Conservation (phyloP, 2,113 vertebrate genomes). For the Candoia aspera region DNA sequence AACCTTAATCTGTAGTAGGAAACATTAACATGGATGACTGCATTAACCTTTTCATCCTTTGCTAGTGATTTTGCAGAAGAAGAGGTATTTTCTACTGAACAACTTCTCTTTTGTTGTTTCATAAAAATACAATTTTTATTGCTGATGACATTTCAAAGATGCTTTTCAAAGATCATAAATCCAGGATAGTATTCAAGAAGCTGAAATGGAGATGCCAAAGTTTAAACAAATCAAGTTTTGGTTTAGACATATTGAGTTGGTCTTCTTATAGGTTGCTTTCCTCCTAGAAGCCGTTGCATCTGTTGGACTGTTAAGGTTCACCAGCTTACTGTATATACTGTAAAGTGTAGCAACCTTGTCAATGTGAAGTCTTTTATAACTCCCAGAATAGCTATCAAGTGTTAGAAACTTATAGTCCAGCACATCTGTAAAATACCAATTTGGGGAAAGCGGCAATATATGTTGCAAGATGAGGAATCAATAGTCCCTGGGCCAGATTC, state of each 20-base stretch:
- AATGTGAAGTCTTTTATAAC: neutral
- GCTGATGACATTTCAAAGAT: neutral
- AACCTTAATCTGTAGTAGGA: too few relatives aligned
- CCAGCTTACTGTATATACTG: neutral
- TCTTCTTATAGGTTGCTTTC: slow-evolving; percentile 7
- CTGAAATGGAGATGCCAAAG: neutral
- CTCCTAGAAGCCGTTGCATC: neutral
- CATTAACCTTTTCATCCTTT: slow-evolving; percentile 35
- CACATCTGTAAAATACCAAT: neutral
- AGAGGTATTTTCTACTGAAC: slow-evolving; percentile 18
- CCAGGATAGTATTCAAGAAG: slow-evolving; percentile 16
- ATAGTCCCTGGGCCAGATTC: neutral
- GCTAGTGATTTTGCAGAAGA: neutral
- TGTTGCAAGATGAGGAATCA: neutral
- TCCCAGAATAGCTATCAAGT: neutral
- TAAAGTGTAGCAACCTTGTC: neutral
- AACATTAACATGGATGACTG: too few relatives aligned
- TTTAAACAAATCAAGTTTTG: slow-evolving; percentile 3
- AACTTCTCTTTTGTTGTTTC: slow-evolving; percentile 34
- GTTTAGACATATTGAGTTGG: slow-evolving; percentile 16
- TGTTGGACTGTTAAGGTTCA: neutral
- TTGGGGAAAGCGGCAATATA: neutral
- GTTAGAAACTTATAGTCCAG: neutral
- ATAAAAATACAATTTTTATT: neutral
- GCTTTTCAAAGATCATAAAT: neutral